Evolutionary conservation across 64 coral and sea anemone genomes (phyloP), one percentile per base, ranked within the genome.

Genomic region (Pachyseris speciosa): DNA sequence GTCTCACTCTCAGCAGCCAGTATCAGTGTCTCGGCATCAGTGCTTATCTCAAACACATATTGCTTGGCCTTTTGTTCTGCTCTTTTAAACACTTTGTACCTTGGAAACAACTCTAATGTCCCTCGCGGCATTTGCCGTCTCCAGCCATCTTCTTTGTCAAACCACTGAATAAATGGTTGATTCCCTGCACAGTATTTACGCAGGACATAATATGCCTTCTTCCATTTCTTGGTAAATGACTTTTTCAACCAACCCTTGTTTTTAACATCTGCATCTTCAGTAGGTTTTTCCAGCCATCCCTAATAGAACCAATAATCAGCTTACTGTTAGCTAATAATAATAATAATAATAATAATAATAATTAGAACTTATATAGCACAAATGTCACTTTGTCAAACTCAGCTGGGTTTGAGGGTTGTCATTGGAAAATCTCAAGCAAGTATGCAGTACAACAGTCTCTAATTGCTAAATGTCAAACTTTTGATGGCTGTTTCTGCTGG

Each of bases 91-190:
- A 99, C 97, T 85, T 91, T 89, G 38, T 99, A 99, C n/a, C 92
- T 94, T 25, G 97, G 94, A 74, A 93, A 99, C 6, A 99, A 61
- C 53, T 95, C 94, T 25, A 99, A 39, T 11, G 94, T 95, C 43
- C 97, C 97, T 15, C 75, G 89, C 6, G 97, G 68, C 45, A 93
- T 90, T 29, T 99, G 94, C 57, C 83, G 60, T 67, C 90, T 55
- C 97, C 97, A 99, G 26, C 80, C 85, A 13, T 99, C 97, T 63
- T 95, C 94, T 74, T 95, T 99, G 3, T 99, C 97, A 95, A 99
- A 99, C 91, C 90, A 89, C 74, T 99, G 97, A 28, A 99, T 78
- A 69, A 95, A 99, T 22, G 94, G 79, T 57, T 99, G 90, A 12
- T 95, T 80, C 9, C 86, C 91, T 17, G 93, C 87, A 28, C 90